Evolutionary conservation across 2,888 invertebrate genomes (phyloP).

Genomic region (Amphipyra tragopoginis): DNA sequence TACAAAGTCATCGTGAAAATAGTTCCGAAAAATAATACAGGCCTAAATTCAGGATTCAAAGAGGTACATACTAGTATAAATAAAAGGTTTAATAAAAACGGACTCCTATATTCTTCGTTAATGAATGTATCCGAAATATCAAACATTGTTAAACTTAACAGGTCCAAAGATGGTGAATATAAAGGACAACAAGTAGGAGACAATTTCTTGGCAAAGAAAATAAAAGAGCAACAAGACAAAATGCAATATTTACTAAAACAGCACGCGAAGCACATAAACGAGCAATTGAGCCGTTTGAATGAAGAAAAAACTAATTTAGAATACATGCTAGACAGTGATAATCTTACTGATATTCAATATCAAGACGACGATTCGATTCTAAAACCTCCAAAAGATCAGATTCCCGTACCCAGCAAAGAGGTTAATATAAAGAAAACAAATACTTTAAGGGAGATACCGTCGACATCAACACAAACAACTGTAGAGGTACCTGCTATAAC

Average conservation of each 20-base stretch:
- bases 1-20: conserved; percentile 81
- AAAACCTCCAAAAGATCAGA: conserved; percentile 25
- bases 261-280: conserved; percentile 73
- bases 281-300: conserved; percentile 71
- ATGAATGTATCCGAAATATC: conserved; percentile 83
- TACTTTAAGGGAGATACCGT: conserved; percentile 37
- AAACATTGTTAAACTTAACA: conserved; percentile 72
- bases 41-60: conserved; percentile 73
- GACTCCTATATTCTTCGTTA: conserved; percentile 74
- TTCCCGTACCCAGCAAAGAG: conserved; percentile 53
- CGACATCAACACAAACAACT: conserved; percentile 17
- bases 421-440: conserved; percentile 41
- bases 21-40: conserved; percentile 74
- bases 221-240: conserved; percentile 65
- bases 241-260: conserved; percentile 69
- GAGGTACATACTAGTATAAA: conserved; percentile 83
- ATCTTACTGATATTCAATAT: conserved; percentile 14
- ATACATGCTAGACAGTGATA: conserved; percentile 26
- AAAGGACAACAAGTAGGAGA: too few relatives aligned
- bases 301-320: conserved; percentile 72
- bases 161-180: conserved; percentile 39
- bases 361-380: conserved; percentile 52
- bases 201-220: conserved; percentile 40
- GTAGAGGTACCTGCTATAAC: conserved; percentile 13
- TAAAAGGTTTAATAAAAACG: conserved; percentile 80